Conservation (phyloP, 2,113 vertebrate species). For the Mobula hypostoma region DNA sequence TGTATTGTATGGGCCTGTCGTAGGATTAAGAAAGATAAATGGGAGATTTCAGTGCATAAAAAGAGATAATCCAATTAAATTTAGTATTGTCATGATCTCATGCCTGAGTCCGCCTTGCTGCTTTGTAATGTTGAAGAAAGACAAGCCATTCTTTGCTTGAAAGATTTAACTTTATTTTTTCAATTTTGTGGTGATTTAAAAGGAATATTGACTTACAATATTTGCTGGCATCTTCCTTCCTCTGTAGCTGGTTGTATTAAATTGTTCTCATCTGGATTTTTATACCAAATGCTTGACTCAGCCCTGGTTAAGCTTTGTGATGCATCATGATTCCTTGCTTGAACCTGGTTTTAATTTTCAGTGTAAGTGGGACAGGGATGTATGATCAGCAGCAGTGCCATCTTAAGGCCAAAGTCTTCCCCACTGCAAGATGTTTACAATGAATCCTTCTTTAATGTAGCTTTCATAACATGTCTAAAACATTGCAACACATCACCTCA, state of each 20-base stretch:
- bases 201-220: background rate
- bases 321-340: background rate
- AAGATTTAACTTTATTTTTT: too few relatives aligned
- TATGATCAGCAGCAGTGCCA: conserved; percentile 28
- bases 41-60: too few relatives aligned
- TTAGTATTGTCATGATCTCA: too few relatives aligned
- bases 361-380: background rate
- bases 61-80: too few relatives aligned
- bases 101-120: too few relatives aligned
- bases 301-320: conserved; percentile 1
- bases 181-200: background rate
- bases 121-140: too few relatives aligned
- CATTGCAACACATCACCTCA: background rate
- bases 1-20: too few relatives aligned
- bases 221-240: background rate
- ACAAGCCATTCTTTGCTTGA: too few relatives aligned
- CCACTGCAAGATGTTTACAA: background rate
- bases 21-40: too few relatives aligned
- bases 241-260: background rate
- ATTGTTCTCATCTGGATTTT: conserved; percentile 22
- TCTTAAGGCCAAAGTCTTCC: conserved; percentile 9
- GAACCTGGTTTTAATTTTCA: conserved; percentile 20
- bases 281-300: background rate
- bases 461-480: background rate
- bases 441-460: background rate